Percentiles rank a stretch among this genome's conserved stretches.
These are phyloP conservation scores for Trigoniulus corallinus DNA, from an alignment of 1,140 invertebrate genomes.

Conservation along the genomic window DNA sequence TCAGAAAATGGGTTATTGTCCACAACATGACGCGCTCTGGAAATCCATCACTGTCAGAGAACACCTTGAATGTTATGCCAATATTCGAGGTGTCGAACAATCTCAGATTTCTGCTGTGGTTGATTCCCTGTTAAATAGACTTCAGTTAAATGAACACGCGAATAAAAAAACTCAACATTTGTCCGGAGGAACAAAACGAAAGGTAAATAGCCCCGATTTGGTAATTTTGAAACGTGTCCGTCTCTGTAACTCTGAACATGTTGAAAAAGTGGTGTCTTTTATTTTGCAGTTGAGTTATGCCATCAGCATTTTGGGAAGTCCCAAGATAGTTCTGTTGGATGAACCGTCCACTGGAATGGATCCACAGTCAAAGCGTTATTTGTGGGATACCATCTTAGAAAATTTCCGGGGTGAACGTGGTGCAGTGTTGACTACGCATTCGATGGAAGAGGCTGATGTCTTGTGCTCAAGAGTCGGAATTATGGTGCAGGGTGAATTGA, in stretches of 20 bases:
- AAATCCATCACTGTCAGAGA: conserved; percentile 63
- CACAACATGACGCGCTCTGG: conserved; percentile 70
- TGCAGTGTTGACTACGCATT: conserved; percentile 75
- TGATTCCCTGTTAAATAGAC: conserved; percentile 37
- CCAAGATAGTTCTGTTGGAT: conserved; percentile 66
- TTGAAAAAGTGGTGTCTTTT: background rate
- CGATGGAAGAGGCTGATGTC: conserved; percentile 82
- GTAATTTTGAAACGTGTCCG: no score
- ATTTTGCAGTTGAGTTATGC: conserved; percentile 50
- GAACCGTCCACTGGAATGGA: conserved; percentile 90
- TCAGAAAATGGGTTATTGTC: conserved; percentile 61
- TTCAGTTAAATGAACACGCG: conserved; percentile 63
- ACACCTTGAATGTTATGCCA: conserved; percentile 61
- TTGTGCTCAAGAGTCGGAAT: conserved; percentile 62
- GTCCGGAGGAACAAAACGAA: conserved; percentile 79
- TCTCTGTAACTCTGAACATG: no score
- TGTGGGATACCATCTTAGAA: conserved; percentile 66
- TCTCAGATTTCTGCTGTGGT: conserved; percentile 10
- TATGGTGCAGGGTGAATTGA: conserved; percentile 59
- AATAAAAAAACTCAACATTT: conserved; percentile 59
- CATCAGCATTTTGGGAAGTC: conserved; percentile 69
- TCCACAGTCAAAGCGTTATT: conserved; percentile 71
- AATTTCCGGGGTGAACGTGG: conserved; percentile 44
- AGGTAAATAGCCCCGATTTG: conserved; percentile 29
- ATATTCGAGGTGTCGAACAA: conserved; percentile 49